Percentiles rank a stretch among this genome's conserved stretches.
Conservation (phyloP, 2,888 invertebrate species). For the Harpagoxenus sublaevis region DNA sequence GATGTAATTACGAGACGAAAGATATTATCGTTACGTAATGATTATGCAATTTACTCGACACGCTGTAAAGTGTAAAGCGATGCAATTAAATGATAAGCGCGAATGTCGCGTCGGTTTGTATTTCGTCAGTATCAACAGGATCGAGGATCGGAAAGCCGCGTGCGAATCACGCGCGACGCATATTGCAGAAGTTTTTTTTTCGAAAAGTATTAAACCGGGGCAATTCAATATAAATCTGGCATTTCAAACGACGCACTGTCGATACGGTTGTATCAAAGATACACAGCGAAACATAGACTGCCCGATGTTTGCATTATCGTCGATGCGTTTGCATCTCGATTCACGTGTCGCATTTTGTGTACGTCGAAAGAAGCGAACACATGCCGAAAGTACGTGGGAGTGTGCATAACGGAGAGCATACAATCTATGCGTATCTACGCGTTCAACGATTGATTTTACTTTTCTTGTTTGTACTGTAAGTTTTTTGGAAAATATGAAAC, state of each 20-base stretch:
- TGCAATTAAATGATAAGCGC: conserved; percentile 26
- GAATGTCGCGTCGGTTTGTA: neutral
- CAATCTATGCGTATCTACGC: neutral
- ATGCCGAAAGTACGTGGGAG: neutral
- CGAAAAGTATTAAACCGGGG: conserved; percentile 13
- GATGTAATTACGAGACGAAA: conserved; percentile 4
- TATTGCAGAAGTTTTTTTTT: neutral
- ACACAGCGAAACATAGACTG: conserved; percentile 55
- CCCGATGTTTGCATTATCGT: conserved; percentile 55
- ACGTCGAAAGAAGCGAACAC: conserved; percentile 1
- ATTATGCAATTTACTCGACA: conserved; percentile 27
- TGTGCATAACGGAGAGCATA: too few species aligned
- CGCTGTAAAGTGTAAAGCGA: conserved; percentile 13
- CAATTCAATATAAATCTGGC: conserved; percentile 24
- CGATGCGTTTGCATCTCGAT: conserved; percentile 40
- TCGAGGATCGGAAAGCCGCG: neutral
- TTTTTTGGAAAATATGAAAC: neutral
- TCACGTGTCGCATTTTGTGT: conserved; percentile 20
- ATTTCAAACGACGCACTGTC: conserved; percentile 42
- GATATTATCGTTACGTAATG: conserved; percentile 29
- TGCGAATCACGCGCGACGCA: neutral
- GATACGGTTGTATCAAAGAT: conserved; percentile 45
- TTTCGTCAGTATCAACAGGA: neutral
- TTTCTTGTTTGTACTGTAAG: neutral
- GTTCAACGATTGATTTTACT: neutral